phyloP scores from a whole-genome alignment of 2,888 invertebrate species.

The Drosophila melanosoma region DNA sequence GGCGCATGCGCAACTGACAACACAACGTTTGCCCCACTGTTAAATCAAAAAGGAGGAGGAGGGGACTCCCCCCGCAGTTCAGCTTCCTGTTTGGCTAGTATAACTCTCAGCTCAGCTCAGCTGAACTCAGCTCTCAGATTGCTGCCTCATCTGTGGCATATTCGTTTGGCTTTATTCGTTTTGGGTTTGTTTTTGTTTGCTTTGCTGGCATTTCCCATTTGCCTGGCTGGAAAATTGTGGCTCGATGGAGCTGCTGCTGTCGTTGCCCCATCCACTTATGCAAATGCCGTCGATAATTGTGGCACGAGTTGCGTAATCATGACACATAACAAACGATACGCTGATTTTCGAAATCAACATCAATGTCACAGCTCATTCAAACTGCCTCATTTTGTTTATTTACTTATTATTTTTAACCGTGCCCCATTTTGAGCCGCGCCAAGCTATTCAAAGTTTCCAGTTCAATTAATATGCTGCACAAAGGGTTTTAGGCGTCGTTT shows the following conservation, averaged over 20 bases:
- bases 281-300: constrained; percentile 74
- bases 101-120: constrained; percentile 30
- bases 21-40: constrained; percentile 19
- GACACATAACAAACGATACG: constrained; percentile 58
- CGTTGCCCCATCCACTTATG: constrained; percentile 52
- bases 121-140: constrained; percentile 30
- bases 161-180: constrained; percentile 20
- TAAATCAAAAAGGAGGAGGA: constrained; percentile 19
- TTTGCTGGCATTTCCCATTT: constrained; percentile 28
- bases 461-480: constrained; percentile 3
- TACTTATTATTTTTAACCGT: background rate
- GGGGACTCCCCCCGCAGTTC: constrained; percentile 40
- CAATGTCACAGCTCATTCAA: constrained; percentile 54
- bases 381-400: constrained; percentile 10
- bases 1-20: constrained; percentile 64
- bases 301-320: constrained; percentile 78
- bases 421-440: background rate
- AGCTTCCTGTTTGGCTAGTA: constrained; percentile 62
- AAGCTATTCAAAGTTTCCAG: constrained; percentile 13
- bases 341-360: constrained; percentile 45
- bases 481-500: constrained; percentile 8
- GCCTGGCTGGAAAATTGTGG: constrained; percentile 63
- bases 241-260: constrained; percentile 51
- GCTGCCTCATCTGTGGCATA: constrained; percentile 22
- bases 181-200: constrained; percentile 25